phyloP scores from a whole-genome alignment of 1,140 invertebrate species.

The Caenorhabditis inopinata region DNA sequence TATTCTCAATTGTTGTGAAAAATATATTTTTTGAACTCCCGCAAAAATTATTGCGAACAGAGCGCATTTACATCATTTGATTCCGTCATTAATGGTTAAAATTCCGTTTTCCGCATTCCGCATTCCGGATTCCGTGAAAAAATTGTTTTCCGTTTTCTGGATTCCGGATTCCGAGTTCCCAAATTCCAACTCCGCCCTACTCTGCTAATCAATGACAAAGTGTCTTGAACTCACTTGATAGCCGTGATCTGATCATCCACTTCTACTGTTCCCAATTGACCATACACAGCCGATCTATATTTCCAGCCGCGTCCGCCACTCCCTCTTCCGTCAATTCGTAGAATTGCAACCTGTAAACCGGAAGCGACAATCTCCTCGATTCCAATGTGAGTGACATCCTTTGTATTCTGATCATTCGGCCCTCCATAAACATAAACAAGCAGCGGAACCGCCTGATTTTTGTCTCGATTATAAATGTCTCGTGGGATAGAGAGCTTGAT shows the following conservation, averaged over 20 bases:
- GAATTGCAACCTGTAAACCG: slow-evolving; percentile 54
- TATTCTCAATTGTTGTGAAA: no score
- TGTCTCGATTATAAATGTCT: not conserved
- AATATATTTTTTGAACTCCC: no score
- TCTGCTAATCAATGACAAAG: no score
- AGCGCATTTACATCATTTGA: no score
- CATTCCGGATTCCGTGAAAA: no score
- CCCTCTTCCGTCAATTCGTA: slow-evolving; percentile 62
- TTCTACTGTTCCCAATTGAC: slow-evolving; percentile 64
- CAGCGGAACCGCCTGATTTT: not conserved
- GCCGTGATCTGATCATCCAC: slow-evolving; percentile 63
- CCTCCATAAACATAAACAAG: slow-evolving; percentile 45
- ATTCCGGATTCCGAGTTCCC: no score
- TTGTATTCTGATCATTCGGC: not conserved
- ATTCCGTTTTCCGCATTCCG: no score
- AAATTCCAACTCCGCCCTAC: no score
- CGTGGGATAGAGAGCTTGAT: not conserved
- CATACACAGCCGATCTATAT: slow-evolving; percentile 58
- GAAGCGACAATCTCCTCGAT: slow-evolving; percentile 42
- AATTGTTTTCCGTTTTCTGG: no score
- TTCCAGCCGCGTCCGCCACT: slow-evolving; percentile 58
- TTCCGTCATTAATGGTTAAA: no score
- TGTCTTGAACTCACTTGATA: slow-evolving; percentile 38
- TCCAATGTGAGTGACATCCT: not conserved
- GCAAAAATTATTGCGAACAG: no score